Evolutionary conservation across 2,797 vertebrate genomes (phyloP).

Genomic region (Hafferia zeledoni): DNA sequence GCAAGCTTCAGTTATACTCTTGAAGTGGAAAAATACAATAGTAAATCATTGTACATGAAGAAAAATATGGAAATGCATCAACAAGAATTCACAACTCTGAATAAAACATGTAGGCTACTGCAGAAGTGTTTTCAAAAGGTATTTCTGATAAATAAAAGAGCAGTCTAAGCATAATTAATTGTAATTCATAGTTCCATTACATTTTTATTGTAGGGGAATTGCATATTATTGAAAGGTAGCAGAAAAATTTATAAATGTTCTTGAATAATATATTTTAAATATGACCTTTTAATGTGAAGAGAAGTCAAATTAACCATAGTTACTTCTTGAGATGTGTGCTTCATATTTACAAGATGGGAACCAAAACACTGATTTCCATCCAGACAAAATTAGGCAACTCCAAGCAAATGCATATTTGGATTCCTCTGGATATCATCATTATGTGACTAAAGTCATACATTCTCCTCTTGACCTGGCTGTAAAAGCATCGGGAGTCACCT

Average conservation of each 20-base stretch:
- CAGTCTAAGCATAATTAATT: background rate
- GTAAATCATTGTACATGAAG: conserved; percentile 21
- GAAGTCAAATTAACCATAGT: background rate
- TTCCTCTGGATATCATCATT: background rate
- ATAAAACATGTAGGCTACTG: background rate
- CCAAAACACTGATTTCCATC: background rate
- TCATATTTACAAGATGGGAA: background rate
- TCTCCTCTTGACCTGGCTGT: background rate
- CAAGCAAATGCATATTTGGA: background rate
- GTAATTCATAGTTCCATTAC: background rate
- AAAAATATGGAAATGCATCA: conserved; percentile 29
- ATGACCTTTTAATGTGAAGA: background rate
- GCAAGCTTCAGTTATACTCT: conserved; percentile 8
- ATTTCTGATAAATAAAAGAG: background rate
- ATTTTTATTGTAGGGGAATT: background rate
- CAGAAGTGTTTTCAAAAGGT: background rate
- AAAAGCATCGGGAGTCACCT: background rate
- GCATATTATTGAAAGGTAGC: background rate
- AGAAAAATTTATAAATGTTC: background rate
- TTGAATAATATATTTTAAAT: background rate
- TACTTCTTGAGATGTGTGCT: background rate
- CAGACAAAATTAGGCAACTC: background rate
- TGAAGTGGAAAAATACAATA: conserved; percentile 16
- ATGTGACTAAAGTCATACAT: background rate
- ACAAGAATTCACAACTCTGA: background rate